Evolutionary conservation across 30 jellyfish, hydroid and myxozoan genomes (phyloP).

Genomic region (Pseudorhiza aurosa): DNA sequence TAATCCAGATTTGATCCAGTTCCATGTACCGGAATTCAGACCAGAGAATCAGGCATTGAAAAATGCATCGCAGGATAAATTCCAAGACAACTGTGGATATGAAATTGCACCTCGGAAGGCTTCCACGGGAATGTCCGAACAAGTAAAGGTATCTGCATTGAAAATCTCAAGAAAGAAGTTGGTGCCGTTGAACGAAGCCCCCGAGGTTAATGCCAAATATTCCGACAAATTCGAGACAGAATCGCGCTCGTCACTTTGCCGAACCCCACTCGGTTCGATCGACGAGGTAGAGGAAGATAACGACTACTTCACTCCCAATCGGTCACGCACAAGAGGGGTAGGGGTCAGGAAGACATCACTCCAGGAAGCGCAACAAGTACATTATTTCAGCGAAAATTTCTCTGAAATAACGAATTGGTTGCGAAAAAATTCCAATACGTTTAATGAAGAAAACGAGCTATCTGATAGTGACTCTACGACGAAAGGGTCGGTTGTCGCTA

Average conservation of each 20-base stretch:
- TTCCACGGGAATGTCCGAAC: constrained; percentile 15
- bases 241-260: constrained; percentile 48
- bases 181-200: constrained; percentile 7
- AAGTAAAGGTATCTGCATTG: constrained; percentile 49
- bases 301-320: not conserved
- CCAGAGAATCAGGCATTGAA: not conserved
- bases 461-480: constrained; percentile 30
- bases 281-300: constrained; percentile 59
- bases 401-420: constrained; percentile 46
- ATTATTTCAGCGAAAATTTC: constrained; percentile 18
- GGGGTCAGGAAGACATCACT: constrained; percentile 6
- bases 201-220: not conserved
- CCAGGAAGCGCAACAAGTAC: constrained; percentile 4
- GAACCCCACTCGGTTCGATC: constrained; percentile 58
- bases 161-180: constrained; percentile 39
- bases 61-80: not conserved
- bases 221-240: constrained; percentile 34
- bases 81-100: not conserved
- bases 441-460: constrained; percentile 3
- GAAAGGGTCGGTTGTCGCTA: constrained; percentile 7
- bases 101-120: constrained; percentile 4
- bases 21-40: not conserved
- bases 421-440: constrained; percentile 21
- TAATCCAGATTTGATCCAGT: not conserved
- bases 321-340: not conserved